Conservation (phyloP, 2,113 vertebrate species). For the Microcebus griseorufus region DNA sequence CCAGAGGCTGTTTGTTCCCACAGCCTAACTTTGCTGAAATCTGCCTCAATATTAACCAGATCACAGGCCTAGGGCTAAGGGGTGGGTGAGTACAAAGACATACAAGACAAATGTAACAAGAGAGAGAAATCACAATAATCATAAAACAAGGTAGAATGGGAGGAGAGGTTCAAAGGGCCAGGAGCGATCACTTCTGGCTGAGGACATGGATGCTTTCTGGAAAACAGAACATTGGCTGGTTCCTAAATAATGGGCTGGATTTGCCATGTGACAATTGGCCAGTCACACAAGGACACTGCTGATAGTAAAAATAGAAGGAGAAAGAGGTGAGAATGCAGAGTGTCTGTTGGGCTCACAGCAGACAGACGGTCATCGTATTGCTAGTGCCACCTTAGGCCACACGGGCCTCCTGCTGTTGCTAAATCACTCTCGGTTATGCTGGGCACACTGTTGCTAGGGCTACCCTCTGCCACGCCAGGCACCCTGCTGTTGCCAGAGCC, state of each 20-base stretch:
- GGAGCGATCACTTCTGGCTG: not conserved
- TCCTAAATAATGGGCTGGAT: not conserved
- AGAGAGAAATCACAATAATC: not conserved
- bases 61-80: not conserved
- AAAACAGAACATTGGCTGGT: not conserved
- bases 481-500: not conserved
- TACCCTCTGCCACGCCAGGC: not conserved
- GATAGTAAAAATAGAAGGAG: not conserved
- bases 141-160: accelerated
- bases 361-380: not conserved
- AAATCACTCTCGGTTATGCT: not conserved
- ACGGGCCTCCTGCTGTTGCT: too few relatives aligned
- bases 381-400: not conserved
- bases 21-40: not conserved
- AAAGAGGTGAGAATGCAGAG: not conserved
- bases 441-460: not conserved
- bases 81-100: not conserved
- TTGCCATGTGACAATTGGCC: not conserved
- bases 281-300: not conserved
- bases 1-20: not conserved
- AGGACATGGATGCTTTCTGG: not conserved
- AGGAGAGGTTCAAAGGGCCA: not conserved
- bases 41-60: not conserved
- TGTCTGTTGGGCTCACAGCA: not conserved
- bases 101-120: not conserved